These are phyloP conservation scores for Balearica regulorum DNA, from an alignment of 2,797 vertebrate genomes.

Conservation along the genomic window DNA sequence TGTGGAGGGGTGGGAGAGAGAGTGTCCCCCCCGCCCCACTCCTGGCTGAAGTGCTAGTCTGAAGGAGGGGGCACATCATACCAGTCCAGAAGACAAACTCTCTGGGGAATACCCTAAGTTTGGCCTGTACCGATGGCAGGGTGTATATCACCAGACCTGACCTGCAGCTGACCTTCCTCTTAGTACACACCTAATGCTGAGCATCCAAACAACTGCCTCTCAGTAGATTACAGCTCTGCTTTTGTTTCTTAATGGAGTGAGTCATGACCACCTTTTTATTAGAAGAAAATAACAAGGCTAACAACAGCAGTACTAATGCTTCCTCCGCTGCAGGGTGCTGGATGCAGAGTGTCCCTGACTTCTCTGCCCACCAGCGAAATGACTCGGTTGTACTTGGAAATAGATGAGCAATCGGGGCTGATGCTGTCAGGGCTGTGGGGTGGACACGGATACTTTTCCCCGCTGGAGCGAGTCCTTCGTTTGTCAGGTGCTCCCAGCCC, in stretches of 20 bases:
- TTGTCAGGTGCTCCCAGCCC: neutral
- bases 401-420: neutral
- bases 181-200: neutral
- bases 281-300: conserved; percentile 53
- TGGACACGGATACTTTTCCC: neutral
- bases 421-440: neutral
- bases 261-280: conserved; percentile 63
- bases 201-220: conserved; percentile 47
- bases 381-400: neutral
- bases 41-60: neutral
- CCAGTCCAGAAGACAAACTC: neutral
- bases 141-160: neutral
- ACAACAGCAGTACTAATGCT: conserved; percentile 2
- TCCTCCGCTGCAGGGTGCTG: conserved; percentile 38
- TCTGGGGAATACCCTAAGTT: neutral
- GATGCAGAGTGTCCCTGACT: conserved; percentile 10
- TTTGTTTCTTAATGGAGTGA: conserved; percentile 61
- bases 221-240: conserved; percentile 51
- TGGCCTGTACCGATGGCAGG: neutral
- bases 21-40: neutral
- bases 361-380: conserved; percentile 24
- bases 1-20: neutral
- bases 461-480: neutral
- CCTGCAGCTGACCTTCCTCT: conserved; percentile 53
- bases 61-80: neutral